These are phyloP conservation scores for Vanessa cardui DNA, from an alignment of 2,888 invertebrate genomes.

Conservation along the genomic window DNA sequence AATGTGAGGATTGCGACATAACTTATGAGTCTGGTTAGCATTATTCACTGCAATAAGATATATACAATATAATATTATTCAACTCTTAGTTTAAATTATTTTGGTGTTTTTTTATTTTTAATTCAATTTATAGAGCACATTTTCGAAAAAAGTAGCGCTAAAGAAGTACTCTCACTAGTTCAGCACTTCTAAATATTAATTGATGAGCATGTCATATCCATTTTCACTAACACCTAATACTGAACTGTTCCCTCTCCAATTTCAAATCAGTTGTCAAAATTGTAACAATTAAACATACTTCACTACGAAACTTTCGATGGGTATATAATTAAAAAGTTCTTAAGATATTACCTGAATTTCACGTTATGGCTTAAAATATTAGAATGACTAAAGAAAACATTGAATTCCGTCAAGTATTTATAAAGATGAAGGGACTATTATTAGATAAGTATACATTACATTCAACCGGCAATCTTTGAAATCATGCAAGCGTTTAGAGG, in stretches of 20 bases:
- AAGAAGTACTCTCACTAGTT: too few relatives aligned
- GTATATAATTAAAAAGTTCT: neutral
- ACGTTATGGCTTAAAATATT: constrained; percentile 4
- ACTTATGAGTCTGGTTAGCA: constrained; percentile 43
- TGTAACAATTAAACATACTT: neutral
- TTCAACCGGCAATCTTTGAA: constrained; percentile 51
- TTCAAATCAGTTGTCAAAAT: neutral
- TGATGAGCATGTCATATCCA: too few relatives aligned
- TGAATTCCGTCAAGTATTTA: constrained; percentile 48
- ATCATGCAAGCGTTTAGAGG: constrained; percentile 18
- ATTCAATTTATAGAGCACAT: too few relatives aligned
- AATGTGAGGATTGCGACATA: constrained; percentile 43
- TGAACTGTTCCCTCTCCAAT: too few relatives aligned
- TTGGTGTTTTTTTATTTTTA: too few relatives aligned
- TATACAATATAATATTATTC: neutral
- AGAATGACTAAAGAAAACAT: constrained; percentile 30
- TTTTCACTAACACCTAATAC: too few relatives aligned
- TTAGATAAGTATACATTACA: constrained; percentile 52
- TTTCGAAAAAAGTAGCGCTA: too few relatives aligned
- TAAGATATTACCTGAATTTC: constrained; percentile 8
- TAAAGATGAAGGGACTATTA: constrained; percentile 56
- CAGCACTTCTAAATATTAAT: too few relatives aligned
- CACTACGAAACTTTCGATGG: too few relatives aligned
- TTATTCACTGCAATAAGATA: constrained; percentile 41
- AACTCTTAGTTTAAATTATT: neutral